Evolutionary conservation across 2,888 invertebrate genomes (phyloP).

Genomic region (Dyspetes luteomarginatus): DNA sequence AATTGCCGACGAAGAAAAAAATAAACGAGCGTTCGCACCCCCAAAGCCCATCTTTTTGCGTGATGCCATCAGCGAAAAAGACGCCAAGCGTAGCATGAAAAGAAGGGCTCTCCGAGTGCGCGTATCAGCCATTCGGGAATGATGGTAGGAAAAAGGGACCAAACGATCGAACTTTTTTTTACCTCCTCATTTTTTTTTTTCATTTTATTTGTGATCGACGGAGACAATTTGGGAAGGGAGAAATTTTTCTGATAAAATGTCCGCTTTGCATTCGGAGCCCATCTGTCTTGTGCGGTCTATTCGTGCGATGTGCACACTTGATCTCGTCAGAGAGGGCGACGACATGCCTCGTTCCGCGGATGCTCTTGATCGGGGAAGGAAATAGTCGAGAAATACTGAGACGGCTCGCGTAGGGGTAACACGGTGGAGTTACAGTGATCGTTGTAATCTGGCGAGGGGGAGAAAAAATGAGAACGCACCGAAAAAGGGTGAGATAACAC

Average conservation of each 20-base stretch:
- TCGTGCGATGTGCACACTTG: not conserved
- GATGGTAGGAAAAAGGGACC: constrained; percentile 21
- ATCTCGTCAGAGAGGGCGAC: not conserved
- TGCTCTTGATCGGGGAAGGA: constrained; percentile 2
- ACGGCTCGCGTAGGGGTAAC: constrained; percentile 20
- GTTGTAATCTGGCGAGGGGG: not conserved
- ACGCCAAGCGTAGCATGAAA: not conserved
- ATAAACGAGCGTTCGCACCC: constrained; percentile 9
- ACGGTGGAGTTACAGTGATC: no score
- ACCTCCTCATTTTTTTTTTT: constrained; percentile 4
- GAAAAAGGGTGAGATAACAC: no score
- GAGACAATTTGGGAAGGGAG: not conserved
- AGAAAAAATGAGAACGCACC: constrained; percentile 24
- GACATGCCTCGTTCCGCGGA: constrained; percentile 13
- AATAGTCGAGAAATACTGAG: constrained; percentile 56
- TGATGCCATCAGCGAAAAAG: constrained; percentile 28
- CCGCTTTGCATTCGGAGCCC: constrained; percentile 15
- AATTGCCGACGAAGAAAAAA: constrained; percentile 10
- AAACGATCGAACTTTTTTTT: not conserved
- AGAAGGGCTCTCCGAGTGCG: constrained; percentile 11
- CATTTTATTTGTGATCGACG: constrained; percentile 28
- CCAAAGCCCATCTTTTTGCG: constrained; percentile 9
- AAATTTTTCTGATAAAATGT: constrained; percentile 38
- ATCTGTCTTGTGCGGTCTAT: constrained; percentile 1
- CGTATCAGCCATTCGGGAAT: constrained; percentile 16